Evolutionary conservation across 2,888 invertebrate genomes (phyloP).

Genomic region (Tetranychus piercei): DNA sequence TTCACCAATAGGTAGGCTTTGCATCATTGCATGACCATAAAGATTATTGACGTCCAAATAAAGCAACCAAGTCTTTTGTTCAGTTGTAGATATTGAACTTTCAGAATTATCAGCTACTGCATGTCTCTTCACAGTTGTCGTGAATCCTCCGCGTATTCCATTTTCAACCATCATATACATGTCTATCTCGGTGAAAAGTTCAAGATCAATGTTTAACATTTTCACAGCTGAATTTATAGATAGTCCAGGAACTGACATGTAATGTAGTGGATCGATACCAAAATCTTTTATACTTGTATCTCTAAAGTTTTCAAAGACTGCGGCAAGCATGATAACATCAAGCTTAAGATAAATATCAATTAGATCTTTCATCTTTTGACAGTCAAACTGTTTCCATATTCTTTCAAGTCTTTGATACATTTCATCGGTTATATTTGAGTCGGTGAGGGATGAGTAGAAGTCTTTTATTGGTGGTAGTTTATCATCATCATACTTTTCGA

Average conservation of each 20-base stretch:
- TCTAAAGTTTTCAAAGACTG: neutral
- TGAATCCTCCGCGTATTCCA: neutral
- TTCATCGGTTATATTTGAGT: too few species aligned
- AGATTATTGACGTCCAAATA: slow-evolving; percentile 3
- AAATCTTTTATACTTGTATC: neutral
- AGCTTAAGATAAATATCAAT: neutral
- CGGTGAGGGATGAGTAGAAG: too few species aligned
- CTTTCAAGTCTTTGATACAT: too few species aligned
- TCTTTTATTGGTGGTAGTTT: too few species aligned
- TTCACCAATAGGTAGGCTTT: slow-evolving; percentile 15
- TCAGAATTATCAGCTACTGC: slow-evolving; percentile 10
- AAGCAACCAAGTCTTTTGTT: neutral
- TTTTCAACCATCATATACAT: slow-evolving; percentile 1
- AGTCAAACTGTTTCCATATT: too few species aligned
- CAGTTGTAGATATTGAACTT: neutral
- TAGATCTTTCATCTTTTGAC: neutral
- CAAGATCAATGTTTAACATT: too few species aligned
- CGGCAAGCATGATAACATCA: neutral
- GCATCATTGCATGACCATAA: slow-evolving; percentile 5
- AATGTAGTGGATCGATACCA: neutral
- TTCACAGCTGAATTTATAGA: too few species aligned
- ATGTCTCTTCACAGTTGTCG: neutral
- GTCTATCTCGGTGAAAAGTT: neutral
- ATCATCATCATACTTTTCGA: too few species aligned
- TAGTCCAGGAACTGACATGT: too few species aligned